Evolutionary conservation across 1,140 invertebrate species (phyloP), one percentile per base, ranked within the genome.

Genomic region (Sarcophaga bullata): DNA sequence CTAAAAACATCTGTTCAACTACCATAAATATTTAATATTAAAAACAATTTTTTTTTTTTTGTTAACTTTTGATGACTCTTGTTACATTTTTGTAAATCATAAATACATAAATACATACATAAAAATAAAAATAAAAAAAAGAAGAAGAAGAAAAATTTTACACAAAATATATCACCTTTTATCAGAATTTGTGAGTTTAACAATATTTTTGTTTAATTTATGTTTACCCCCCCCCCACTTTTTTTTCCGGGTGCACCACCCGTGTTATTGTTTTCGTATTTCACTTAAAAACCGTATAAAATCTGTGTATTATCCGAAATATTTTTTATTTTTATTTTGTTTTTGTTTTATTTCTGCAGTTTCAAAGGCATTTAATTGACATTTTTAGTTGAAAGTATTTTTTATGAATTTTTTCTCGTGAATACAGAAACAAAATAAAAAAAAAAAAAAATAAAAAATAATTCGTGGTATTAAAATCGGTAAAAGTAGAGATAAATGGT

Each of bases 381-480:
- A 68, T 68, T 68, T 68, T 68, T 19, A 68, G 62, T 19, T 68
- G 62, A 68, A n/a, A 68, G 17, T 68, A 68, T 68, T 68, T 68
- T 68, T 68, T 62, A 62, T 62, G 54, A 37, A 37, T 37, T 37
- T 37, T 68, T 68, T 68, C 19, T n/a, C n/a, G 62, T 68, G 9
- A 68, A 68, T 4, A 19, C 15, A 68, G 19, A 68, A 68, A 19
- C 15, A 68, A 68, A 68, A 68, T 6, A 17, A 3, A 68, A 19
- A 7, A 19, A 6, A 19, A 19, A n/a, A 68, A n/a, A 19, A 52
- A 52, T 37, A 2, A 37, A 37, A 37, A 37, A 37, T 37, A 37
- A 58, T 1, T n/a, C 54, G 25, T 37, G 54, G 9, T 58, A 58
- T 58, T 11, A 58, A 58, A 58, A 58, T 15, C 13, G 54, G 54